A percentile compares a stretch with the other conserved stretches of the same genome.
Conservation (phyloP, 2,113 vertebrate genomes). For the Syngnathus floridae region DNA sequence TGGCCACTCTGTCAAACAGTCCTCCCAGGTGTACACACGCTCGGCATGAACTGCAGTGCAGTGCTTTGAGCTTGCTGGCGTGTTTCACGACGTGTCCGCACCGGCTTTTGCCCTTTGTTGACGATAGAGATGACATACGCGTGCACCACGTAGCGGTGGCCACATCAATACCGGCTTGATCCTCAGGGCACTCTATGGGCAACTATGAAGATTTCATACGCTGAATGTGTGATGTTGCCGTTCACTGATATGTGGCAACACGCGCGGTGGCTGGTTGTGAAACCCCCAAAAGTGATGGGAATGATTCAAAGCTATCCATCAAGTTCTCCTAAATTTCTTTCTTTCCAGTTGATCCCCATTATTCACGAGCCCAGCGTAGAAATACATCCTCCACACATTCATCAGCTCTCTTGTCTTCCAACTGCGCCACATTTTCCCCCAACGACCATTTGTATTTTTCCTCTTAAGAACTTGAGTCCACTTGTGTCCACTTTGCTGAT, state of each 20-base stretch:
- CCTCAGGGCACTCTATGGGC: constrained; percentile 51
- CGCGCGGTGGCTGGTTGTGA: constrained; percentile 5
- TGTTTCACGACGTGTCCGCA: constrained; percentile 24
- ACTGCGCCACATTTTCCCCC: not conserved
- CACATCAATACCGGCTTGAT: constrained; percentile 62
- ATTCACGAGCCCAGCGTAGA: too few species aligned
- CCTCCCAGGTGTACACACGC: constrained; percentile 54
- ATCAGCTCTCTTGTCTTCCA: too few species aligned
- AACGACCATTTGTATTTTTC: not conserved
- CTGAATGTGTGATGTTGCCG: constrained; percentile 45
- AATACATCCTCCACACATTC: too few species aligned
- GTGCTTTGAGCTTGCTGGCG: constrained; percentile 40
- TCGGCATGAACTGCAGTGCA: constrained; percentile 23
- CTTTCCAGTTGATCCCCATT: too few species aligned
- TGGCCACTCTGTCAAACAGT: constrained; percentile 58
- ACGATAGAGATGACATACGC: constrained; percentile 39
- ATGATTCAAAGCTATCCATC: too few species aligned
- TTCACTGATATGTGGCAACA: not conserved
- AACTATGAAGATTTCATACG: constrained; percentile 67
- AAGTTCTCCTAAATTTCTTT: too few species aligned
- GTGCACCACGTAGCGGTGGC: constrained; percentile 37
- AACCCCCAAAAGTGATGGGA: constrained; percentile 7
- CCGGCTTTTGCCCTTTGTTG: constrained; percentile 39
- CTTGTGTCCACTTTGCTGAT: not conserved
- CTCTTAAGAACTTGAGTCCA: not conserved